Percentiles rank a stretch among this genome's conserved stretches.
Evolutionary conservation across 2,113 vertebrate species (phyloP).

Genomic region (Coptodon bakossiorum): DNA sequence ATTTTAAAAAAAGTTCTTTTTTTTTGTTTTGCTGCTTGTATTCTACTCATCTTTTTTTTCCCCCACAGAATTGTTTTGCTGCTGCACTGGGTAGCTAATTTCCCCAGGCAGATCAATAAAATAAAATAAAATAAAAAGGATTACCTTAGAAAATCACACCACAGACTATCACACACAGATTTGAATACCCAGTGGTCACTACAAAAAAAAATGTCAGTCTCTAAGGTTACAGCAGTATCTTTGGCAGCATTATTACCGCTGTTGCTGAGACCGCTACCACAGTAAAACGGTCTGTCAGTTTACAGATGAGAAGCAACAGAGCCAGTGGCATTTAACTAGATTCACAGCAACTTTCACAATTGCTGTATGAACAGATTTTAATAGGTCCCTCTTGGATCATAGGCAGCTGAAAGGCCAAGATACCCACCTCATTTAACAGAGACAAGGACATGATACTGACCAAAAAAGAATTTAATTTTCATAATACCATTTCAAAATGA

Average conservation of each 20-base stretch:
- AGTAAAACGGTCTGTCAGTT: slow-evolving; percentile 51
- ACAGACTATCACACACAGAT: background rate
- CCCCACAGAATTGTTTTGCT: background rate
- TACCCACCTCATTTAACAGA: slow-evolving; percentile 54
- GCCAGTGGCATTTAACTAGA: slow-evolving; percentile 59
- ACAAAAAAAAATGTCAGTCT: slow-evolving; percentile 16
- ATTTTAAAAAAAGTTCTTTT: background rate
- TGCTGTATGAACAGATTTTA: slow-evolving; percentile 61
- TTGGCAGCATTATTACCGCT: slow-evolving; percentile 25
- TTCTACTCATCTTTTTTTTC: background rate
- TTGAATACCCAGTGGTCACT: background rate
- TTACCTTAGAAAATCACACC: background rate
- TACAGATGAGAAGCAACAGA: slow-evolving; percentile 56
- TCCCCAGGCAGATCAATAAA: slow-evolving; percentile 4
- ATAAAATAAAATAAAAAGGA: background rate
- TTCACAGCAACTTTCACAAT: slow-evolving; percentile 54
- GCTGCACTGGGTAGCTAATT: background rate
- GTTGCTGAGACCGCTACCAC: slow-evolving; percentile 3
- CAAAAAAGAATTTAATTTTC: slow-evolving; percentile 26
- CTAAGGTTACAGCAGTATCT: slow-evolving; percentile 29
- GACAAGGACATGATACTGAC: slow-evolving; percentile 36
- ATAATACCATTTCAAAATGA: slow-evolving; percentile 19
- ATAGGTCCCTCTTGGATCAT: slow-evolving; percentile 59
- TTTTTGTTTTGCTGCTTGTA: background rate
- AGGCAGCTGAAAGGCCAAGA: slow-evolving; percentile 51